Percentiles rank a stretch among this genome's conserved stretches.
These are phyloP conservation scores for Chiloscyllium punctatum DNA, from an alignment of 2,797 vertebrate species.

Conservation along the genomic window DNA sequence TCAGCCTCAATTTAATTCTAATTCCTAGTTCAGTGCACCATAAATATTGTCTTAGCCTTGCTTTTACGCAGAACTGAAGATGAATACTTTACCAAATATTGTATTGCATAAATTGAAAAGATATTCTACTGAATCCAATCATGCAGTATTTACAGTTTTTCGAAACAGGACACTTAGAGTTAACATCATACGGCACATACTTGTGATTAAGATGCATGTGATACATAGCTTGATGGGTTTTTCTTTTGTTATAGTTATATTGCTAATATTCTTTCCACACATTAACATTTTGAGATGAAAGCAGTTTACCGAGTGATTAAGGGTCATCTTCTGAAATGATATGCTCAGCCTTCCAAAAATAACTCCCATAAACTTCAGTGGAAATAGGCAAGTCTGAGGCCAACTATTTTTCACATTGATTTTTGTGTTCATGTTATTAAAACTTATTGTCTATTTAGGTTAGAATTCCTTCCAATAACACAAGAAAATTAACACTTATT, in stretches of 20 bases:
- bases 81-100: neutral
- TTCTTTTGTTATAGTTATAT: neutral
- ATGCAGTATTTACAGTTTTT: neutral
- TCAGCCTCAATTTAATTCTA: neutral
- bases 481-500: neutral
- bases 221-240: neutral
- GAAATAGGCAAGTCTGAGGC: neutral
- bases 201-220: neutral
- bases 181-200: neutral
- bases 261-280: neutral
- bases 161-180: neutral
- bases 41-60: neutral
- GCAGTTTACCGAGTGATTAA: neutral
- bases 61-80: neutral
- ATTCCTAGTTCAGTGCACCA: neutral
- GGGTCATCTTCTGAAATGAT: neutral
- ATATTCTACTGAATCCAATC: neutral
- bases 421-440: neutral
- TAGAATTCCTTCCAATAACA: neutral
- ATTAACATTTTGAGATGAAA: neutral
- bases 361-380: neutral
- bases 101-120: neutral
- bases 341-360: neutral
- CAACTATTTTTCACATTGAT: neutral
- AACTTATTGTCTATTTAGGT: neutral